These are phyloP conservation scores for Automeris io DNA, from an alignment of 2,888 invertebrate genomes.

Conservation along the genomic window DNA sequence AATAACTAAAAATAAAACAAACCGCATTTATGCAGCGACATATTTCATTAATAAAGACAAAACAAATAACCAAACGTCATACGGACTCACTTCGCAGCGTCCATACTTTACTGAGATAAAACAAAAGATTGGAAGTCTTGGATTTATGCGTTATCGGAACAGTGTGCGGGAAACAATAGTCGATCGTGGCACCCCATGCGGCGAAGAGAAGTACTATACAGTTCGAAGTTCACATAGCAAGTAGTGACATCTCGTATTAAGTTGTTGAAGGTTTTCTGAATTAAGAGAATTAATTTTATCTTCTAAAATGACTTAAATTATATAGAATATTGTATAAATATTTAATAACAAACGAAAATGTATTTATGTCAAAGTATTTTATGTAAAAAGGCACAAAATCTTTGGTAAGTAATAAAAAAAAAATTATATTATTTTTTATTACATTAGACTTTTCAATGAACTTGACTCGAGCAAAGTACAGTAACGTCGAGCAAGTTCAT, in stretches of 20 bases:
- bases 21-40: slow-evolving; percentile 63
- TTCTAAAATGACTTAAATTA: neutral
- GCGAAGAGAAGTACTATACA: slow-evolving; percentile 43
- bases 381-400: too few species aligned
- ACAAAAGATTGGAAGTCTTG: slow-evolving; percentile 68
- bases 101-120: slow-evolving; percentile 76
- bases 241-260: slow-evolving; percentile 65
- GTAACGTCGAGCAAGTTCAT: too few species aligned
- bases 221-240: slow-evolving; percentile 16
- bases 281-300: too few species aligned
- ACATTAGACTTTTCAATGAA: too few species aligned
- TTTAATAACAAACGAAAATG: too few species aligned
- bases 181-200: slow-evolving; percentile 74
- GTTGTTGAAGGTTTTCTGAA: slow-evolving; percentile 47
- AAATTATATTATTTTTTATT: too few species aligned
- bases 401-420: too few species aligned
- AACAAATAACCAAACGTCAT: slow-evolving; percentile 67
- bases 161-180: slow-evolving; percentile 65
- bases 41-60: slow-evolving; percentile 77
- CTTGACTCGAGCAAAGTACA: too few species aligned
- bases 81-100: slow-evolving; percentile 74
- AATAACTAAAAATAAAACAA: slow-evolving; percentile 77
- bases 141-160: slow-evolving; percentile 73
- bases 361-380: too few species aligned
- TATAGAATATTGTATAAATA: neutral